Base-by-base conservation (phyloP, 2,797 vertebrate genomes). In the Hippoglossus hippoglossus region DNA sequence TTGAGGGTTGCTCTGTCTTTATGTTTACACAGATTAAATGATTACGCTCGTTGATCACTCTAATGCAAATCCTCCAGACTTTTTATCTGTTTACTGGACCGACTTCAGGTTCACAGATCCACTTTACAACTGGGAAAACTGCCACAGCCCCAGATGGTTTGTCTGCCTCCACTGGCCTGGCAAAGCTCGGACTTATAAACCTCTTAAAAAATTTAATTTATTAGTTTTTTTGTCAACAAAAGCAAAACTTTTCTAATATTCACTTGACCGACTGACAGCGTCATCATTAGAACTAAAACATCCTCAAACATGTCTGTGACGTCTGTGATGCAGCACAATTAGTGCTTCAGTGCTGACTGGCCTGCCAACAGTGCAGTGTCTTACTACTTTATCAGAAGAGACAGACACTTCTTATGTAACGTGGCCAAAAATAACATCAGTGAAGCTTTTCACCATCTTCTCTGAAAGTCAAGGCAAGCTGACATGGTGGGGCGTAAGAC, bases 341-440 rank as follows among this genome's bases (percentile, higher is more conserved):
- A 78, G 41, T 41, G 56, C 52, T 57, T 57, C 10, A 36, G 50
- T 28, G 58, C 62, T 63, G 75, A 80, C 64, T 64, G 50, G 67
- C 51, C 71, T 72, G 80, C 71, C 68, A 85, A 82, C 68, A 56
- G 61, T 5, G 34, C 67, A 73, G 64, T 67, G 68, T 80, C 64
- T 21, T 6, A 58, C 3, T 52, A 60, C 78, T 55, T 79, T 73
- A 76, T 63, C 47, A 67, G 34, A 84, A 57, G 78, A 83, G 78
- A 85, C 77, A 72, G 78, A 85, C 11, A 72, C 75, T 79, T 71
- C 71, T 85, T 87, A 90, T 79, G 56, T 71, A 90, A 89, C 54
- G 0, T 0, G 18, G 71, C 71, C 68, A 66, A 71, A 85, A 85
- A 89, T 85, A 87, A 80, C 67, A 49, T 77, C 60, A 68, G 49